A percentile compares a stretch with the other conserved stretches of the same genome.
These are phyloP conservation scores for Monopis laevigella DNA, from an alignment of 2,888 invertebrate species.

Conservation along the genomic window DNA sequence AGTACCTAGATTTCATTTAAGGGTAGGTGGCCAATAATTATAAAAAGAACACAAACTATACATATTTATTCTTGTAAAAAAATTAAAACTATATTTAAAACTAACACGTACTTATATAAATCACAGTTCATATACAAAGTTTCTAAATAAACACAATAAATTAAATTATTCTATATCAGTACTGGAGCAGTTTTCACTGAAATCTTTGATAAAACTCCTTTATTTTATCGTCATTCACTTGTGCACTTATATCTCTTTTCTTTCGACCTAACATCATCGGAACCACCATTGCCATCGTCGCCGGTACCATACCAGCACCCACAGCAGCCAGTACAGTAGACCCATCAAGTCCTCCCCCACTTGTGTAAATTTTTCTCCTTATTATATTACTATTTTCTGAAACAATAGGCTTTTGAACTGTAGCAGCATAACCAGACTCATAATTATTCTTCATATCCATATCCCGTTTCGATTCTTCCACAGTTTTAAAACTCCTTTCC, in stretches of 20 bases:
- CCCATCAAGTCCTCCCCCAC: slow-evolving; percentile 51
- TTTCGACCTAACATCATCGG: slow-evolving; percentile 76
- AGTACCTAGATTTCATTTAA: too few relatives aligned
- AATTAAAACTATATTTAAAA: neutral
- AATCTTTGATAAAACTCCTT: neutral
- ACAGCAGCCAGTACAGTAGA: slow-evolving; percentile 76
- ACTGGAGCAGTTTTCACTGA: too few relatives aligned
- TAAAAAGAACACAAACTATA: too few relatives aligned
- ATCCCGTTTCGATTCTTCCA: slow-evolving; percentile 67
- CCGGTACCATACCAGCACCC: slow-evolving; percentile 82
- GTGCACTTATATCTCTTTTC: slow-evolving; percentile 29
- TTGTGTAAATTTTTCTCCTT: slow-evolving; percentile 39
- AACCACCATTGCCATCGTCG: slow-evolving; percentile 82
- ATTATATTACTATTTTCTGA: slow-evolving; percentile 29
- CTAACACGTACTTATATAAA: neutral
- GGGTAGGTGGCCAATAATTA: too few relatives aligned
- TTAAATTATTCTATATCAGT: too few relatives aligned
- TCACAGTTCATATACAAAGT: slow-evolving; percentile 2
- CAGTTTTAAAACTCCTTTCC: slow-evolving; percentile 75
- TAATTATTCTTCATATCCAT: slow-evolving; percentile 47
- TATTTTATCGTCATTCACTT: neutral
- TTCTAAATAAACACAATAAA: neutral
- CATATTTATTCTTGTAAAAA: too few relatives aligned
- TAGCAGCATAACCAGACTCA: slow-evolving; percentile 28
- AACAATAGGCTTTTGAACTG: slow-evolving; percentile 35